These are phyloP conservation scores for Hyperoodon ampullatus DNA, from an alignment of 2,113 vertebrate species.

Conservation along the genomic window DNA sequence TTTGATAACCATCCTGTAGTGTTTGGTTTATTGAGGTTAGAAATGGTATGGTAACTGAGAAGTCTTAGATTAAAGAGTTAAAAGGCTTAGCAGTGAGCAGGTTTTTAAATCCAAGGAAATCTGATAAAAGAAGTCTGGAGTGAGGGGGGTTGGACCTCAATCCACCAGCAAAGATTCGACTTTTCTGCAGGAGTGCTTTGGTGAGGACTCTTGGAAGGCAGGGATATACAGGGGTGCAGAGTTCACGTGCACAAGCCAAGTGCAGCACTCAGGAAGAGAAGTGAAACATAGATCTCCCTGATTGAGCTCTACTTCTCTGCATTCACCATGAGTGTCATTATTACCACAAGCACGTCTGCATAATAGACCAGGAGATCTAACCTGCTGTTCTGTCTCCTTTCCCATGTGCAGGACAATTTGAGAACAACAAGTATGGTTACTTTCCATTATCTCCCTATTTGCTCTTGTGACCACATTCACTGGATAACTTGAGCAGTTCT, in stretches of 20 bases:
- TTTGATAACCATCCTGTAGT: background rate
- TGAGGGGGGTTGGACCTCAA: background rate
- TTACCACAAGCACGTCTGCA: background rate
- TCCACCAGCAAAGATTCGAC: background rate
- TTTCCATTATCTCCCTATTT: background rate
- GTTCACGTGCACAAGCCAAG: background rate
- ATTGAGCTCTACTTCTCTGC: background rate
- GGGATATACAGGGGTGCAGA: background rate
- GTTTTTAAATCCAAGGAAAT: constrained; percentile 10
- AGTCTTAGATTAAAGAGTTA: background rate
- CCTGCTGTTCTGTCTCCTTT: background rate
- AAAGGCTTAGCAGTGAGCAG: background rate
- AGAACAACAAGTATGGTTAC: background rate
- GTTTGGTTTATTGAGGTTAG: background rate
- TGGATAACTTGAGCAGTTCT: background rate
- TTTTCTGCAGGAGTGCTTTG: background rate
- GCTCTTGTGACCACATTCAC: background rate
- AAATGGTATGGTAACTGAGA: background rate
- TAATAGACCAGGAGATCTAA: background rate
- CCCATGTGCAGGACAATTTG: background rate
- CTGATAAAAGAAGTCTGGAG: background rate
- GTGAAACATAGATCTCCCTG: background rate
- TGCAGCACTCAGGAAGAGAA: background rate
- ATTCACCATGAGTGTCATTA: background rate
- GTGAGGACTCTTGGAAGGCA: background rate